Evolutionary conservation across 2,888 invertebrate genomes (phyloP).

Genomic region (Thumatha senex): DNA sequence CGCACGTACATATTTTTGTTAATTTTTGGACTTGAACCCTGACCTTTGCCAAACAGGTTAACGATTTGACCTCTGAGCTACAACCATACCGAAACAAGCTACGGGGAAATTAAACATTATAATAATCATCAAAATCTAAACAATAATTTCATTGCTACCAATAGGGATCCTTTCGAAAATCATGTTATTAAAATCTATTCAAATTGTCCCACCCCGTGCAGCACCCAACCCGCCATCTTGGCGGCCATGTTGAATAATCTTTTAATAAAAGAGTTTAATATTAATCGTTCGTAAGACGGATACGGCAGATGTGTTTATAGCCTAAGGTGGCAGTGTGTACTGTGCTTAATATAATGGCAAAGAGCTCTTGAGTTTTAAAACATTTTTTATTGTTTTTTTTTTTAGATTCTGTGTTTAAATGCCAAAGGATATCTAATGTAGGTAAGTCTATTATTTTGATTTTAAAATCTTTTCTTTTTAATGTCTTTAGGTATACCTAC

Average conservation of each 20-base stretch:
- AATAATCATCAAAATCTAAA: not conserved
- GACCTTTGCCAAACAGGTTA: no score
- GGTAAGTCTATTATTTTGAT: not conserved
- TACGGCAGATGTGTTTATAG: slow-evolving; percentile 41
- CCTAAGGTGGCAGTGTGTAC: slow-evolving; percentile 40
- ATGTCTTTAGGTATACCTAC: not conserved
- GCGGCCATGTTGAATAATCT: slow-evolving; percentile 67
- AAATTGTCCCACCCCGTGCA: slow-evolving; percentile 35
- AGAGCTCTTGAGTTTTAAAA: slow-evolving; percentile 34
- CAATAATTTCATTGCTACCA: no score
- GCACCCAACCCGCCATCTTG: slow-evolving; percentile 76
- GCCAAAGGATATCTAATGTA: not conserved
- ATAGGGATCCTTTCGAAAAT: not conserved
- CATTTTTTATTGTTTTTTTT: slow-evolving; percentile 13
- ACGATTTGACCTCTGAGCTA: no score
- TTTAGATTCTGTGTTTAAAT: not conserved
- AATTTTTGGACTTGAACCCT: no score
- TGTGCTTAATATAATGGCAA: slow-evolving; percentile 36
- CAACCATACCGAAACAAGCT: no score
- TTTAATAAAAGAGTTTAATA: slow-evolving; percentile 64
- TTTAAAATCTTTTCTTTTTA: not conserved
- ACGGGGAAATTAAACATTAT: no score
- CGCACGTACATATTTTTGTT: no score
- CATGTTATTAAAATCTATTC: slow-evolving; percentile 13
- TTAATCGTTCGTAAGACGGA: slow-evolving; percentile 59